A percentile compares a stretch with the other conserved stretches of the same genome.
Evolutionary conservation across 2,888 invertebrate species (phyloP).

Genomic region (Sarcophaga subvicina): DNA sequence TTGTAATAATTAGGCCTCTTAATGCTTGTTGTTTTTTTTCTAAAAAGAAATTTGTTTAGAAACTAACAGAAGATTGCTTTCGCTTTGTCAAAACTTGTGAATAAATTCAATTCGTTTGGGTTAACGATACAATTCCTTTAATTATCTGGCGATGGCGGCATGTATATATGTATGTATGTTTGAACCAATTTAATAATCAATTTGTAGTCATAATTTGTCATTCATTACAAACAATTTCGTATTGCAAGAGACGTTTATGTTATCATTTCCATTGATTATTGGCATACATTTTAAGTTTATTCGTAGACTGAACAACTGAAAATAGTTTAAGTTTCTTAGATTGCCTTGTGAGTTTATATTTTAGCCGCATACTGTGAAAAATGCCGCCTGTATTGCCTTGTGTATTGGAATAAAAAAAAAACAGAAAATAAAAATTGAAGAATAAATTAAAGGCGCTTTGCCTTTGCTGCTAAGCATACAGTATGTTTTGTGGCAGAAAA

Average conservation of each 20-base stretch:
- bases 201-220: constrained; percentile 60
- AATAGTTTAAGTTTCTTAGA: not conserved
- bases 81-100: not conserved
- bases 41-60: not conserved
- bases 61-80: not conserved
- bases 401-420: not conserved
- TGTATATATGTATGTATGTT: not conserved
- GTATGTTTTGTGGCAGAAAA: not conserved
- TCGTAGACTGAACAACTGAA: not conserved
- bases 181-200: constrained; percentile 48
- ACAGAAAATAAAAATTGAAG: constrained; percentile 7
- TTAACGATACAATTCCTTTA: not conserved
- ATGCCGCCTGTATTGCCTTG: constrained; percentile 25
- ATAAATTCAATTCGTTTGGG: not conserved
- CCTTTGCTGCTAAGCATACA: not conserved
- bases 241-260: constrained; percentile 1
- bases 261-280: not conserved
- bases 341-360: constrained; percentile 4
- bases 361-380: constrained; percentile 37
- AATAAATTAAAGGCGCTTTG: constrained; percentile 60
- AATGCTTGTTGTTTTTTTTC: not conserved
- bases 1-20: not conserved
- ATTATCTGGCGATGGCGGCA: not conserved
- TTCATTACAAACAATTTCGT: constrained; percentile 32
- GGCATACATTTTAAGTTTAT: constrained; percentile 19